These are phyloP conservation scores for Pachyrhynchus sulphureomaculatus DNA, from an alignment of 1,140 invertebrate genomes.

Conservation along the genomic window DNA sequence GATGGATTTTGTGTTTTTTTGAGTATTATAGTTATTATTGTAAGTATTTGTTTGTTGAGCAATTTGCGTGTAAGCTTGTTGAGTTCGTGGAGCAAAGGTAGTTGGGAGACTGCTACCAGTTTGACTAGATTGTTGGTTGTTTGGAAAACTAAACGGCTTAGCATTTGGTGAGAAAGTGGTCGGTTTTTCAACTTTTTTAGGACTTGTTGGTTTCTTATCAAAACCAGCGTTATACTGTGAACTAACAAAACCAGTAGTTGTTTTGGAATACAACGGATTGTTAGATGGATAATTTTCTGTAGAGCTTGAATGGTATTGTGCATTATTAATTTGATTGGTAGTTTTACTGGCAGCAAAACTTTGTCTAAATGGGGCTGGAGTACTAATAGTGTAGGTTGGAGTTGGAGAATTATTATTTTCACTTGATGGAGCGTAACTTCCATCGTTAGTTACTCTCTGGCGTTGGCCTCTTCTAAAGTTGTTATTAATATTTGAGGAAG, in stretches of 20 bases:
- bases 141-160: conserved; percentile 32
- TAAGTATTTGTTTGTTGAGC: conserved; percentile 39
- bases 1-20: neutral
- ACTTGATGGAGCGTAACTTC: neutral
- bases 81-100: conserved; percentile 46
- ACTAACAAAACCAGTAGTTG: conserved; percentile 12
- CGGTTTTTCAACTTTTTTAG: conserved; percentile 37
- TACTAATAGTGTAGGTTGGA: conserved; percentile 40
- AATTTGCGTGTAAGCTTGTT: conserved; percentile 40
- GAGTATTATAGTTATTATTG: conserved; percentile 16
- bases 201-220: conserved; percentile 40
- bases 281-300: conserved; percentile 43
- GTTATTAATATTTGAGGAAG: conserved; percentile 27
- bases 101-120: conserved; percentile 36
- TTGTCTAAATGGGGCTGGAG: conserved; percentile 47
- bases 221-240: conserved; percentile 17
- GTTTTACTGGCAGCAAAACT: conserved; percentile 31
- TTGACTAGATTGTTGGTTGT: conserved; percentile 9
- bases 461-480: conserved; percentile 43
- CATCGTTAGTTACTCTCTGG: conserved; percentile 33
- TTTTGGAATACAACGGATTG: conserved; percentile 32
- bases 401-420: conserved; percentile 31
- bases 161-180: conserved; percentile 46
- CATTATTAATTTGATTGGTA: conserved; percentile 19
- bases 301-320: conserved; percentile 4